Evolutionary conservation across 2,797 vertebrate species (phyloP), one percentile per base, ranked within the genome.

Genomic region (Enteromius treurensis): DNA sequence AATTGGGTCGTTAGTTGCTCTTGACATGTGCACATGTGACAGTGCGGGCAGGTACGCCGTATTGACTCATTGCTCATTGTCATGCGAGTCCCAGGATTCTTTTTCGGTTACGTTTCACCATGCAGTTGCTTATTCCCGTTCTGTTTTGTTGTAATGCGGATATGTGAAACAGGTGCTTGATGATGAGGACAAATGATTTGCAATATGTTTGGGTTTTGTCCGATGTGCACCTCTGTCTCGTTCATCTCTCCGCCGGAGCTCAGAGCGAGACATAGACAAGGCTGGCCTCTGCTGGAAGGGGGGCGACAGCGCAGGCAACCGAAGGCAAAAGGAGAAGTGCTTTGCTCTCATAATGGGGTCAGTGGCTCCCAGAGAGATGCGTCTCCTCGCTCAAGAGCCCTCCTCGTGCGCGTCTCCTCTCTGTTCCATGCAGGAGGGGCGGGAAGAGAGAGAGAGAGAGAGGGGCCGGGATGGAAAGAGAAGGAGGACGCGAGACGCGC

Each of bases 251-350:
- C 3, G 23, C 34, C 3, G 55, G 60, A 42, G 17, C 21, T 51
- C 19, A 6, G 32, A 68, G 69, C 23, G 79, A 88, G 68, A 87
- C 88, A 91, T 91, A 90, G 84, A 88, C 92, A 83, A 93, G 91
- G 87, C 90, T 96, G 96, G 94, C 96, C 95, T 95, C 97, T 96
- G 89, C 94, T 94, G 97, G 95, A 77, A 26, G 76, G 14, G 17
- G 11, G 58, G 37, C 53, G 85, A 89, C 90, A 94, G 34, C 90
- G 91, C 94, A 93, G 29, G 62, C 69, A 8, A 79, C 85, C 9
- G 45, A 58, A 65, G 14, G 15, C 62, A 10, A 37, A 73, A 58
- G 73, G 74, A 74, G 87, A 79, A 89, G 86, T 81, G 81, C 87
- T 80, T 91, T 91, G 81, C 81, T 90, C 89, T 91, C 91, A 94